Evolutionary conservation across 1,140 invertebrate species (phyloP).

Genomic region (Geopemphigus sp.): DNA sequence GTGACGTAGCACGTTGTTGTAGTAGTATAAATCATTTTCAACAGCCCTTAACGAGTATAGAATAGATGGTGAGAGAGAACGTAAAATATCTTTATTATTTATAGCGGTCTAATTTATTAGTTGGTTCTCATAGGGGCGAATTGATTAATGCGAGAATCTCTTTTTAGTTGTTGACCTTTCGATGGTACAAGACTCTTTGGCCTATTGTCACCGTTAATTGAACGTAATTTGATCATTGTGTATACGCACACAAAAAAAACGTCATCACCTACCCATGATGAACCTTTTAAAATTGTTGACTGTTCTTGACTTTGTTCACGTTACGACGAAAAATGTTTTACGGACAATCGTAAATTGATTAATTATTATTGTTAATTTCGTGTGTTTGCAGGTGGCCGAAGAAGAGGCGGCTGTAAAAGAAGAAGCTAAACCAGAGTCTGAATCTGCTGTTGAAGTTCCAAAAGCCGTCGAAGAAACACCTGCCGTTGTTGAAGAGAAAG

Average conservation of each 20-base stretch:
- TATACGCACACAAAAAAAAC: background rate
- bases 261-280: background rate
- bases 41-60: slow-evolving; percentile 38
- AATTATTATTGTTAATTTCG: background rate
- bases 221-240: slow-evolving; percentile 44
- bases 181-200: background rate
- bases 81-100: slow-evolving; percentile 27
- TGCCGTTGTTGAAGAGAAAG: slow-evolving; percentile 1
- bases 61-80: slow-evolving; percentile 14
- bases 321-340: background rate
- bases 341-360: background rate
- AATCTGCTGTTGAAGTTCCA: slow-evolving; percentile 27
- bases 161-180: slow-evolving; percentile 32
- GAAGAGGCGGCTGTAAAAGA: slow-evolving; percentile 27
- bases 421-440: slow-evolving; percentile 2
- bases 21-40: background rate
- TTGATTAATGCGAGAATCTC: slow-evolving; percentile 31
- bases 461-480: background rate
- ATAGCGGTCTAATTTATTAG: slow-evolving; percentile 13
- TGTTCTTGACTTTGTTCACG: slow-evolving; percentile 6
- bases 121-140: slow-evolving; percentile 38
- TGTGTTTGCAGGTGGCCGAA: slow-evolving; percentile 21
- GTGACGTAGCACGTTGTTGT: no score
- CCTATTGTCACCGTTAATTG: slow-evolving; percentile 35
- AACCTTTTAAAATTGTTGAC: background rate